These are phyloP conservation scores for Zhuqinia jingwanae DNA, from an alignment of 2,888 invertebrate genomes.

Conservation along the genomic window DNA sequence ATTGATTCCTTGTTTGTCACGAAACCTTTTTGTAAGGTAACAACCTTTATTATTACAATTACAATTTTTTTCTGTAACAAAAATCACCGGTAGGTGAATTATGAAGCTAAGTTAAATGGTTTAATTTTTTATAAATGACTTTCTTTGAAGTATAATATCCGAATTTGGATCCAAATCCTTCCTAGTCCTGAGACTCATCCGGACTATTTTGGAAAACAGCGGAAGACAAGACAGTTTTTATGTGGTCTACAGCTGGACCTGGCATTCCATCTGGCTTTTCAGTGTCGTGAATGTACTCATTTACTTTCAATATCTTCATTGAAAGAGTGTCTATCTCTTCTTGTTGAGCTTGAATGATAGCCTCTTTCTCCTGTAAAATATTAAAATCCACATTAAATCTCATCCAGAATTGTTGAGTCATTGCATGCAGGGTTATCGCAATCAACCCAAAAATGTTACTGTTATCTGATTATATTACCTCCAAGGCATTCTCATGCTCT, in stretches of 20 bases:
- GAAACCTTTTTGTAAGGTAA: not conserved
- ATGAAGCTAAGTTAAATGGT: too few relatives aligned
- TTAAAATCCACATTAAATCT: constrained; percentile 11
- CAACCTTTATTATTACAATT: not conserved
- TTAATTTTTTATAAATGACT: too few relatives aligned
- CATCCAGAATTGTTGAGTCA: not conserved
- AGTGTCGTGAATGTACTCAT: constrained; percentile 76
- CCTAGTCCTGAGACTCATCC: not conserved
- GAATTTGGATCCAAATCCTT: too few relatives aligned
- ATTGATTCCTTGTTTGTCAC: not conserved
- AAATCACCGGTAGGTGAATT: too few relatives aligned
- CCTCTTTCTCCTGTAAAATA: constrained; percentile 81
- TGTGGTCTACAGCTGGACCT: constrained; percentile 72
- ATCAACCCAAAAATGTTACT: too few relatives aligned
- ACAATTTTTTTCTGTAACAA: too few relatives aligned
- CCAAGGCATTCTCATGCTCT: constrained; percentile 74
- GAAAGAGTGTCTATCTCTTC: constrained; percentile 81
- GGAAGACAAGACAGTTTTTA: constrained; percentile 67
- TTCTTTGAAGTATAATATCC: too few relatives aligned
- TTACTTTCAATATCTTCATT: constrained; percentile 78
- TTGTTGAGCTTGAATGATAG: constrained; percentile 82
- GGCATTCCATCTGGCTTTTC: constrained; percentile 69
- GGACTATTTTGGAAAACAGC: constrained; percentile 25
- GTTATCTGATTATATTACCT: constrained; percentile 65
- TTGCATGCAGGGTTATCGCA: constrained; percentile 27